phyloP scores from a whole-genome alignment of 2,113 vertebrate genomes.

The Arenaria interpres region DNA sequence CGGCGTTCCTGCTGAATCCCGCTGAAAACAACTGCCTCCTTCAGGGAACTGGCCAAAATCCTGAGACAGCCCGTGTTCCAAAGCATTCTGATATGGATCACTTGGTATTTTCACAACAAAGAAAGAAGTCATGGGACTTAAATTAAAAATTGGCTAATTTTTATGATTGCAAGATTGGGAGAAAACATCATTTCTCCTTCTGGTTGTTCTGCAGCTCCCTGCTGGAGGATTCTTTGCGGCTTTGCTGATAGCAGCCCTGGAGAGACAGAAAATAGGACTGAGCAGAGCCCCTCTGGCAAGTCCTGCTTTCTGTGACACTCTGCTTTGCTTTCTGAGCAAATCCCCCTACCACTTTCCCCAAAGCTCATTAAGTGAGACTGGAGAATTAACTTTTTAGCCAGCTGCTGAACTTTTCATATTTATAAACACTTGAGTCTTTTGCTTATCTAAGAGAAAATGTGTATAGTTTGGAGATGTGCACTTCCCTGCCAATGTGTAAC shows the following conservation, averaged over 20 bases:
- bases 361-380: slow-evolving; percentile 67
- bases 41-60: background rate
- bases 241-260: background rate
- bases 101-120: slow-evolving; percentile 15
- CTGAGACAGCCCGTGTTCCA: background rate
- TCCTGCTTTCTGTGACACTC: slow-evolving; percentile 28
- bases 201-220: background rate
- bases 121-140: slow-evolving; percentile 10
- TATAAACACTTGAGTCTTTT: slow-evolving; percentile 81
- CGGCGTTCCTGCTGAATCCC: background rate
- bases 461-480: slow-evolving; percentile 74
- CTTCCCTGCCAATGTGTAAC: slow-evolving; percentile 68
- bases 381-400: slow-evolving; percentile 74
- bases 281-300: background rate
- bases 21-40: background rate
- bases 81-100: background rate
- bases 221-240: background rate
- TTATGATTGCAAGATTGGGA: background rate
- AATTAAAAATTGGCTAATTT: slow-evolving; percentile 14
- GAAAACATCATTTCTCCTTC: background rate
- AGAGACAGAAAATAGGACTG: background rate
- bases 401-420: slow-evolving; percentile 78
- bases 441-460: slow-evolving; percentile 81
- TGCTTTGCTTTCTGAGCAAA: slow-evolving; percentile 31
- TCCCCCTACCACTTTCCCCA: slow-evolving; percentile 57